phyloP scores from a whole-genome alignment of 1,140 invertebrate species.

The Maconellicoccus hirsutus region DNA sequence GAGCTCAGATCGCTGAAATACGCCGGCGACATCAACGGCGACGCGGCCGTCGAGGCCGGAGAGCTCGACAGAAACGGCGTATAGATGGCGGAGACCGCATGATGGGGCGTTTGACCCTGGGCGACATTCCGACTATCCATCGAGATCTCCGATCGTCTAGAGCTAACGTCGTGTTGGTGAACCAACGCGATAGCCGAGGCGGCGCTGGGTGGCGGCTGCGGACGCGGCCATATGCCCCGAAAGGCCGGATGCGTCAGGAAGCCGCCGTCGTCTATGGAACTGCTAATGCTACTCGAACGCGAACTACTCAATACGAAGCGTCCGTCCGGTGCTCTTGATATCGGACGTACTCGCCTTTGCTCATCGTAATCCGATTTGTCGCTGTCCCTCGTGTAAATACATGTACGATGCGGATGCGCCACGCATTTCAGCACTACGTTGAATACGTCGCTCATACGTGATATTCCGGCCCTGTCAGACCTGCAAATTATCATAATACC shows the following conservation, averaged over 20 bases:
- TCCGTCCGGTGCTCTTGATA: constrained; percentile 57
- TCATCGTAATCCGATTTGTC: constrained; percentile 36
- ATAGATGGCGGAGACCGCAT: constrained; percentile 32
- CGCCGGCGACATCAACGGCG: constrained; percentile 46
- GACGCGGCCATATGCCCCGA: constrained; percentile 26
- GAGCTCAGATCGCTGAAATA: constrained; percentile 75
- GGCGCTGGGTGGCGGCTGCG: constrained; percentile 14
- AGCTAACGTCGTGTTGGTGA: constrained; percentile 41
- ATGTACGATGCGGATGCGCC: constrained; percentile 21
- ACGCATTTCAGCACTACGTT: constrained; percentile 26
- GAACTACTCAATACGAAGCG: constrained; percentile 53
- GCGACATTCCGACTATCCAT: constrained; percentile 34
- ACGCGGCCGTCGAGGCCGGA: constrained; percentile 44
- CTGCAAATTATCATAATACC: constrained; percentile 44
- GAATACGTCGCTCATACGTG: constrained; percentile 50
- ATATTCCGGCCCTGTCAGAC: constrained; percentile 86
- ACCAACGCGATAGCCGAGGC: constrained; percentile 47
- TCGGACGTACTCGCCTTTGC: constrained; percentile 41
- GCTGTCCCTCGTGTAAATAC: neutral
- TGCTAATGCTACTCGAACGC: constrained; percentile 52
- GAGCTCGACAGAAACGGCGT: constrained; percentile 53
- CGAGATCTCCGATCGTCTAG: constrained; percentile 46
- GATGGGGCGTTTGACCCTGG: constrained; percentile 36
- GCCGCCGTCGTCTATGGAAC: constrained; percentile 66
- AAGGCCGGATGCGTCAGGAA: constrained; percentile 43